Percentiles rank a stretch among this genome's conserved stretches.
phyloP scores from a whole-genome alignment of 2,113 vertebrate genomes.

The Melanocharis versteri region DNA sequence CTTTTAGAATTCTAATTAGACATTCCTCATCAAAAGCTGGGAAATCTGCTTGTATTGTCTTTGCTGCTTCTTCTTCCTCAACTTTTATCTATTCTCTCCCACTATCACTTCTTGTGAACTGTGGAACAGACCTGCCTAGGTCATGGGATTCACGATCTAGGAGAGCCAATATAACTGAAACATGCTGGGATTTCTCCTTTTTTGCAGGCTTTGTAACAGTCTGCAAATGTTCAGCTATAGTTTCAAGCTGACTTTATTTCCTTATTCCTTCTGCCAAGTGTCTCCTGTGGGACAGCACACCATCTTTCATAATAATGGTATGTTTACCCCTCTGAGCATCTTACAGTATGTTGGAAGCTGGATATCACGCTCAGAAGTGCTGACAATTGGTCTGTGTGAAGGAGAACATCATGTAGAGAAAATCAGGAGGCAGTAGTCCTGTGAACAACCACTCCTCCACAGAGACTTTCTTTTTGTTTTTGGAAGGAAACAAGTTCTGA shows the following conservation, averaged over 20 bases:
- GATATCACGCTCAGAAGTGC: neutral
- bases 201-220: neutral
- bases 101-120: neutral
- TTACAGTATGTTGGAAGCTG: neutral
- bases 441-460: neutral
- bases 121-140: neutral
- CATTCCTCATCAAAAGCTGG: neutral
- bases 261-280: neutral
- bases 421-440: neutral
- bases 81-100: neutral
- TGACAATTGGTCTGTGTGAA: neutral
- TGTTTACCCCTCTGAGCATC: neutral
- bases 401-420: neutral
- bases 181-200: neutral
- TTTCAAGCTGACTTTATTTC: neutral
- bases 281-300: neutral
- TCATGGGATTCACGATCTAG: neutral
- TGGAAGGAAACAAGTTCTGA: neutral
- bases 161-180: neutral
- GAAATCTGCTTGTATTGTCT: neutral
- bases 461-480: neutral
- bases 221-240: neutral
- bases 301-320: neutral
- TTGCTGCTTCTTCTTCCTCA: neutral
- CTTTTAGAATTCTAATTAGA: neutral